Percentiles rank a stretch among this genome's conserved stretches.
Evolutionary conservation across 2,113 vertebrate genomes (phyloP).

Genomic region (Indicator maculatus): DNA sequence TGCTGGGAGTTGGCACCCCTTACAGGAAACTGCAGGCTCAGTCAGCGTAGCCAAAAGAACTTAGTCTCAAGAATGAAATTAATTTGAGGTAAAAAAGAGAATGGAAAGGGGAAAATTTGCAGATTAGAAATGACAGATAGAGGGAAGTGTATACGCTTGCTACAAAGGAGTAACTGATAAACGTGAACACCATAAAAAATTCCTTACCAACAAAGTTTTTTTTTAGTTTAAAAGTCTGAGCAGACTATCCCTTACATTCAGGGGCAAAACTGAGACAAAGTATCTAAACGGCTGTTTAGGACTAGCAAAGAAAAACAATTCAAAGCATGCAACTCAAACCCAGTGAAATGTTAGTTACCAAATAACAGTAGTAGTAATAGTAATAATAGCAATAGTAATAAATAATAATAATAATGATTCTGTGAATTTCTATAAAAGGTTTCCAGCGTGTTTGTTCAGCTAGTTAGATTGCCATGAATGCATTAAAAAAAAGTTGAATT

Average conservation of each 20-base stretch:
- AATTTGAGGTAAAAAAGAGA: background rate
- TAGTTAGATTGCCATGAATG: background rate
- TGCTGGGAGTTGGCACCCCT: background rate
- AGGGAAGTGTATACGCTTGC: background rate
- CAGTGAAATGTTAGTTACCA: background rate
- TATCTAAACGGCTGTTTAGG: background rate
- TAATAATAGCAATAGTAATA: too few relatives aligned
- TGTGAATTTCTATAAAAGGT: background rate
- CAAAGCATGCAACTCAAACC: background rate
- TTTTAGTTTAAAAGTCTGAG: background rate
- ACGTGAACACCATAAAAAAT: background rate
- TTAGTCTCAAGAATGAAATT: background rate
- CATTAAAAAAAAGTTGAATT: background rate
- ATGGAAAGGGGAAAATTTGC: background rate
- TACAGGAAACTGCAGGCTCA: background rate
- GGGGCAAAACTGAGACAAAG: background rate
- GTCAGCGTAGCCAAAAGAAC: background rate
- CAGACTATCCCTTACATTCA: background rate
- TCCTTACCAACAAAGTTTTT: background rate
- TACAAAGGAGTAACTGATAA: background rate
- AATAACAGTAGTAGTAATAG: background rate
- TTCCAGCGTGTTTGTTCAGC: background rate
- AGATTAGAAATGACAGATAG: background rate
- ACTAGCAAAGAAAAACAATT: background rate
- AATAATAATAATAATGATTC: too few relatives aligned